These are phyloP conservation scores for Paramuricea clavata DNA, from an alignment of 92 coral and sea anemone species.

Conservation along the genomic window DNA sequence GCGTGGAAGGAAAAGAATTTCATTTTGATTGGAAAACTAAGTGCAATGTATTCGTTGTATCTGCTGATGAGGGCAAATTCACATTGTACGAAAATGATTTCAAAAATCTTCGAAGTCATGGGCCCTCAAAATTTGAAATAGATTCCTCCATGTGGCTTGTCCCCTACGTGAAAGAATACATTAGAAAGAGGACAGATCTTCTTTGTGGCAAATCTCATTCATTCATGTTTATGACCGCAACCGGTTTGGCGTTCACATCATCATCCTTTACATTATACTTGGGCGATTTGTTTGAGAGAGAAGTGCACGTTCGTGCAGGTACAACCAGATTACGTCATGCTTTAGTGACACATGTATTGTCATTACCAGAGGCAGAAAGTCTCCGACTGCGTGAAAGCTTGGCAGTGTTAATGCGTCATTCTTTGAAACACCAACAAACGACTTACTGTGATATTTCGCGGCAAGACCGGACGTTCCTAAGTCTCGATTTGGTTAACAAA, in stretches of 20 bases:
- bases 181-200: background rate
- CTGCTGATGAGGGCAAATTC: background rate
- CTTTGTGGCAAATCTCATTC: background rate
- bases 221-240: background rate
- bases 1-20: background rate
- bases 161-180: background rate
- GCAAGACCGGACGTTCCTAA: constrained; percentile 11
- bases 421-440: constrained; percentile 33
- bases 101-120: background rate
- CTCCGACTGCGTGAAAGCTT: constrained; percentile 41
- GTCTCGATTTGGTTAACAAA: background rate
- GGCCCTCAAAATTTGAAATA: background rate
- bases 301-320: constrained; percentile 35
- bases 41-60: constrained; percentile 24
- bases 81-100: constrained; percentile 27
- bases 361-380: constrained; percentile 35
- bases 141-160: background rate
- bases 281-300: constrained; percentile 22
- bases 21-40: background rate
- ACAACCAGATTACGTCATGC: constrained; percentile 48
- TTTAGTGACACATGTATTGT: constrained; percentile 34
- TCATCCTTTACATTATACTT: no score
- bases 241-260: background rate
- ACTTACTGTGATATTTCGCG: constrained; percentile 33
- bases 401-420: constrained; percentile 40